These are phyloP conservation scores for Diaperis boleti DNA, from an alignment of 2,888 invertebrate genomes.

Conservation along the genomic window DNA sequence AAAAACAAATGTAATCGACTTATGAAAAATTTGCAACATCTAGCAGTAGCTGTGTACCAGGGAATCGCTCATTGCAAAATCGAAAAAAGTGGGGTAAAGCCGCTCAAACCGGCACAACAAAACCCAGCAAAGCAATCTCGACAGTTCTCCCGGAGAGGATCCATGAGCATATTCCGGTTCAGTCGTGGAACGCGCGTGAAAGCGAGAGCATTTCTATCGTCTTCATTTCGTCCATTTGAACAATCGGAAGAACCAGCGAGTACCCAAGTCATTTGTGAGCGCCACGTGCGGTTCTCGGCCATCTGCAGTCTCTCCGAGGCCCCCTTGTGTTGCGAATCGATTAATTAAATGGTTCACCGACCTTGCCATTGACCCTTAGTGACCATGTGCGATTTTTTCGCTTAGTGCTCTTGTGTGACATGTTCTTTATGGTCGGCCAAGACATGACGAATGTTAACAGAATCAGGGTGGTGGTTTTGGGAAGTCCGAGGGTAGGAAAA, in stretches of 20 bases:
- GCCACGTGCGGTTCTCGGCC: background rate
- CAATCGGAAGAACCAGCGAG: slow-evolving; percentile 11
- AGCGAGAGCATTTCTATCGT: slow-evolving; percentile 13
- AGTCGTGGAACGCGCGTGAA: slow-evolving; percentile 19
- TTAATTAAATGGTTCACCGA: slow-evolving; percentile 44
- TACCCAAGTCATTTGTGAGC: background rate
- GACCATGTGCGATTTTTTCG: slow-evolving; percentile 16
- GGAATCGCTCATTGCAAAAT: background rate
- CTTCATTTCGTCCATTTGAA: slow-evolving; percentile 4
- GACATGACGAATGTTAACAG: slow-evolving; percentile 81
- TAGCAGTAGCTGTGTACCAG: no score
- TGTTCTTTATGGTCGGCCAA: slow-evolving; percentile 11
- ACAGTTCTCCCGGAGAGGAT: slow-evolving; percentile 20
- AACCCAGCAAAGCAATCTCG: slow-evolving; percentile 1
- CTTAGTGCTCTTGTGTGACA: slow-evolving; percentile 14
- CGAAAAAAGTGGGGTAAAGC: slow-evolving; percentile 34
- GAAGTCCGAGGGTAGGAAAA: slow-evolving; percentile 82
- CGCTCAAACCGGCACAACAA: background rate
- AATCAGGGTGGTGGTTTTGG: slow-evolving; percentile 84
- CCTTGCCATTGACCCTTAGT: slow-evolving; percentile 43
- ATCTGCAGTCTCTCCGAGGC: background rate
- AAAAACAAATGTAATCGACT: no score
- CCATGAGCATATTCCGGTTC: slow-evolving; percentile 2
- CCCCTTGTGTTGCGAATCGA: slow-evolving; percentile 35
- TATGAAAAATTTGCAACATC: no score